Percentiles rank a stretch among this genome's conserved stretches.
Evolutionary conservation across 2,113 vertebrate genomes (phyloP).

Genomic region (Alligator mississippiensis): DNA sequence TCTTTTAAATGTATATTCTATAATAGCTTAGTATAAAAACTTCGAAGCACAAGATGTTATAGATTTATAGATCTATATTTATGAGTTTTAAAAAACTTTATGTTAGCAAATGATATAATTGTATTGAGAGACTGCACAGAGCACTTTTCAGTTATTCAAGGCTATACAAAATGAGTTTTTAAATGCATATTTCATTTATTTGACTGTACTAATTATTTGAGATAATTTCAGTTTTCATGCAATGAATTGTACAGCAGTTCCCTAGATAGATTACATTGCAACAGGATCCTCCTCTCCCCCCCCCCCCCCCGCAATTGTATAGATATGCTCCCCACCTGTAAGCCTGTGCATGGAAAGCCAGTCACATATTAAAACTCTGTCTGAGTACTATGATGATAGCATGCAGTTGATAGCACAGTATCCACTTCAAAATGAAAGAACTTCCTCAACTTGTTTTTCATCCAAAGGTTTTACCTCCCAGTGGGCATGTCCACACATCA

Average conservation of each 20-base stretch:
- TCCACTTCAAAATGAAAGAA: slow-evolving; percentile 36
- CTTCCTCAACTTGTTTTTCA: not conserved
- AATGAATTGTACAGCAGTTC: not conserved
- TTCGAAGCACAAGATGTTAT: not conserved
- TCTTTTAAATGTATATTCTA: slow-evolving; percentile 42
- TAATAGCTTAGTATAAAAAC: not conserved
- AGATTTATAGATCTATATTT: not conserved
- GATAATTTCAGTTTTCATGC: not conserved
- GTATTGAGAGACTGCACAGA: not conserved
- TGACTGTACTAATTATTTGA: not conserved
- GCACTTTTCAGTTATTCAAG: not conserved
- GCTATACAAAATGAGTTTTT: slow-evolving; percentile 2
- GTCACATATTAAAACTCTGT: not conserved
- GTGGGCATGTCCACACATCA: no score
- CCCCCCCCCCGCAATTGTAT: not conserved
- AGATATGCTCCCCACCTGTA: not conserved
- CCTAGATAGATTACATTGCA: not conserved
- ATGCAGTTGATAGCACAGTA: not conserved
- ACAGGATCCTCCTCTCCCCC: not conserved
- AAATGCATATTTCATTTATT: slow-evolving; percentile 24
- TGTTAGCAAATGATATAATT: not conserved
- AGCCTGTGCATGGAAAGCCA: not conserved
- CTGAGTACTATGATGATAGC: not conserved
- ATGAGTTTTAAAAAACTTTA: not conserved
- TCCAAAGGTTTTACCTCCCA: no score